Evolutionary conservation across 2,113 vertebrate genomes (phyloP).

Genomic region (Upupa epops): DNA sequence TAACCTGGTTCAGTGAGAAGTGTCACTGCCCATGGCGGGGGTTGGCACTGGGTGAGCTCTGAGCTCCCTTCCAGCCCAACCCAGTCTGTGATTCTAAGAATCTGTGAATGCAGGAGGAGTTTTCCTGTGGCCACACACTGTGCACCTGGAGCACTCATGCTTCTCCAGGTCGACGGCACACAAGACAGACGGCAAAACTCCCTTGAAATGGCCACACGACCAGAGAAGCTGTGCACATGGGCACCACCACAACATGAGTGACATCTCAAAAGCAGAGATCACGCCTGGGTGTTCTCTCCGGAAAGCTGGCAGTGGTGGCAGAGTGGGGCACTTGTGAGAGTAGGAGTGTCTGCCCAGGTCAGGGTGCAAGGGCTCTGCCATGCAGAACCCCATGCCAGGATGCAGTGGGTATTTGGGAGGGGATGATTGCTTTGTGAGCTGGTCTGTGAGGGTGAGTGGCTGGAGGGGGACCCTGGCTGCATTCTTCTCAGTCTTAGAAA

Average conservation of each 20-base stretch:
- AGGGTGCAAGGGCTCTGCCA: rapidly evolving
- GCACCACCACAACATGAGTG: neutral
- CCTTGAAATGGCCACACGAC: rapidly evolving
- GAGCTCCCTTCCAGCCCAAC: too few relatives aligned
- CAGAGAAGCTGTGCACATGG: rapidly evolving
- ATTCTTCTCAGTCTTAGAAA: conserved; percentile 46
- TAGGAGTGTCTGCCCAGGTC: too few relatives aligned
- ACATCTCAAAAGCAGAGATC: neutral
- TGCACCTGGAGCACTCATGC: rapidly evolving
- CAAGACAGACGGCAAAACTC: rapidly evolving
- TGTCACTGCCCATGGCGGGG: too few relatives aligned
- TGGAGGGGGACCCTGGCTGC: neutral
- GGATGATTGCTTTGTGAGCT: neutral
- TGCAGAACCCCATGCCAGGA: rapidly evolving
- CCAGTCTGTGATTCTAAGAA: too few relatives aligned
- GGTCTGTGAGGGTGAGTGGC: neutral
- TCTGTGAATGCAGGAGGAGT: rapidly evolving
- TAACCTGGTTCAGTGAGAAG: too few relatives aligned
- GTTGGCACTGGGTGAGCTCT: too few relatives aligned
- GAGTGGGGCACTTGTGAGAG: neutral
- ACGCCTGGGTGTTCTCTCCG: rapidly evolving
- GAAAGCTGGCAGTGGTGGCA: too few relatives aligned
- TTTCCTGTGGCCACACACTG: neutral
- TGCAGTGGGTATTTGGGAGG: neutral
- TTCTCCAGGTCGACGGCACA: neutral